Evolutionary conservation across 2,113 vertebrate genomes (phyloP), one percentile per base, ranked within the genome.

Genomic region (Gnathonemus longibarbis): DNA sequence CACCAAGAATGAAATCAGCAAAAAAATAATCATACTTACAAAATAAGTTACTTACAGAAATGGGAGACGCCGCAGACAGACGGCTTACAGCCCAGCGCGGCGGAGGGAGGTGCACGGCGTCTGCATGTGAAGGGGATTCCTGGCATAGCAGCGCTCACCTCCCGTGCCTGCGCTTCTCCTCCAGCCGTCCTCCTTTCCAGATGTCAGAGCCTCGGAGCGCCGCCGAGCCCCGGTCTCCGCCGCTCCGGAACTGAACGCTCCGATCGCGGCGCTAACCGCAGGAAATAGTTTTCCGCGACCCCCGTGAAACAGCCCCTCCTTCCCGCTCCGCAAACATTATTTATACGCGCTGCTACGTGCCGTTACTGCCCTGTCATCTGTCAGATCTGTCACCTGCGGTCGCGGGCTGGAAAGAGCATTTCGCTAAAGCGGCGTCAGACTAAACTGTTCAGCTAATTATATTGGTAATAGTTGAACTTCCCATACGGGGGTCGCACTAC

Each of bases 161-260:
- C 48, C 27, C 27, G 70, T 35, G 66, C 88, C 31, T 49, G 66
- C 17, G 66, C 70, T 42, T 49, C 74, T 53, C 70, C 88, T 83
- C 48, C 70, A 35, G 62, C 88, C n/a, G 21, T 13, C 48, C 62
- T 74, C 50, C 49, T 42, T 21, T 88, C 87, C 88, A 89, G 89
- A 84, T 89, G 89, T 84, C 89, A 62, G 35, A 48, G 80, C 52
- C 77, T 89, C 77, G 50, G 9, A 89, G 52, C 19, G 77, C 45
- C 7, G 80, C 89, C 77, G 89, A 84, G 89, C 50, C 48, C 53
- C 62, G 70, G 88, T 21, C 45, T 53, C 77, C 74, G 88, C 50
- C 88, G 88, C 88, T 89, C 89, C 89, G 89, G 89, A 89, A 89
- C 89, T 89, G 89, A 89, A 89, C 89, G 77, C 77, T 89, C 77